Evolutionary conservation across 2,113 vertebrate species (phyloP).

Genomic region (Excalfactoria chinensis): DNA sequence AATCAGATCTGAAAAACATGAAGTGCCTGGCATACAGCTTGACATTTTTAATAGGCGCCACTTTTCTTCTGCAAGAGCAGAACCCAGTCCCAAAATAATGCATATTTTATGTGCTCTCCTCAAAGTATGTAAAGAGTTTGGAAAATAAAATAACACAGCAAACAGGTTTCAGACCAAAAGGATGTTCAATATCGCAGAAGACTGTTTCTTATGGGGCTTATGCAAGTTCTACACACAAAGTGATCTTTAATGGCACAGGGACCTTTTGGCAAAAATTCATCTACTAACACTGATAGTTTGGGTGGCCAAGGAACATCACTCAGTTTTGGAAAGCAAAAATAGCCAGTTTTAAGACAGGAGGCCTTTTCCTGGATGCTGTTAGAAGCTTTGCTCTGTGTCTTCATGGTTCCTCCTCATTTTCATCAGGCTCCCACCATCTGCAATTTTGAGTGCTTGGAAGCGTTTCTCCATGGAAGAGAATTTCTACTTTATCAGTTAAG

Average conservation of each 20-base stretch:
- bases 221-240: background rate
- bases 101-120: accelerated
- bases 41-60: background rate
- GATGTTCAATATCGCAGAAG: background rate
- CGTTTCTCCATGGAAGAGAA: background rate
- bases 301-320: background rate
- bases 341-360: background rate
- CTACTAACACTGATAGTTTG: background rate
- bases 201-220: background rate
- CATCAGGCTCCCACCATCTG: background rate
- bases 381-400: background rate
- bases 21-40: background rate
- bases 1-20: background rate
- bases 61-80: background rate
- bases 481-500: background rate
- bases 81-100: background rate
- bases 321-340: background rate
- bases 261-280: background rate
- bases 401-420: background rate
- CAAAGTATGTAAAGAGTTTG: background rate
- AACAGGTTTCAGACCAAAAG: background rate
- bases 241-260: background rate
- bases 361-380: background rate
- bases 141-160: background rate
- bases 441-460: background rate